Base-by-base conservation (phyloP, 2,797 vertebrate species). In the Clarias platycephalus region DNA sequence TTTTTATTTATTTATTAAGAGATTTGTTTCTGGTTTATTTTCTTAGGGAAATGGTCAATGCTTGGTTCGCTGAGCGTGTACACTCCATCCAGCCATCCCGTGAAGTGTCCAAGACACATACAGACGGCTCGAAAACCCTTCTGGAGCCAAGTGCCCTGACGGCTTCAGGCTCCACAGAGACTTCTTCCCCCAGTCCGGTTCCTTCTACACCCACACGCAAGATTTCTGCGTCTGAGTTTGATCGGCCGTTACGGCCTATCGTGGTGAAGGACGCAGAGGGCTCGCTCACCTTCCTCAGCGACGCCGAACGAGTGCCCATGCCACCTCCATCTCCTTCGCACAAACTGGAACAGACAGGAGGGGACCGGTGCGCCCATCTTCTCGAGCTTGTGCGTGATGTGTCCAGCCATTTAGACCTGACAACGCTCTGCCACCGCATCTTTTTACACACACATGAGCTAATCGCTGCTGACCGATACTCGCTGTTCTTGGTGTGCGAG, bases 21-120 rank as follows among this genome's bases (percentile, higher is more conserved):
- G 64, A 31, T 15, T 89, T 81, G 9, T 57, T 53, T 26, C 62
- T 60, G 24, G 24, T 26, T 62, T 4, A 57, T 72, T 7, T 64
- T 92, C 88, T 76, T 89, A 99, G 98, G 96, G 97, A 99, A 93
- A 98, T 98, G 97, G 97, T 99, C 94, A 99, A 99, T 84, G 96
- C 96, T 89, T 99, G 98, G 98, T 99, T 99, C 84, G 95, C 97
- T 93, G 97, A 99, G 92, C 95, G 97, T 87, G 95, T 98, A 90
- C 97, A 98, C 86, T 93, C 95, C 91, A 96, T 99, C 89, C 97
- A 96, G 53, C 91, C 93, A 24, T 94, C 96, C 82, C 94, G 96
- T 90, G 95, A 97, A 88, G 90, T 89, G 83, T 81, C 84, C 85
- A 94, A 94, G 91, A 84, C 86, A 90, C 81, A 92, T 93, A 87